Evolutionary conservation across 2,113 vertebrate genomes (phyloP).

Genomic region (Psilopogon haemacephalus): DNA sequence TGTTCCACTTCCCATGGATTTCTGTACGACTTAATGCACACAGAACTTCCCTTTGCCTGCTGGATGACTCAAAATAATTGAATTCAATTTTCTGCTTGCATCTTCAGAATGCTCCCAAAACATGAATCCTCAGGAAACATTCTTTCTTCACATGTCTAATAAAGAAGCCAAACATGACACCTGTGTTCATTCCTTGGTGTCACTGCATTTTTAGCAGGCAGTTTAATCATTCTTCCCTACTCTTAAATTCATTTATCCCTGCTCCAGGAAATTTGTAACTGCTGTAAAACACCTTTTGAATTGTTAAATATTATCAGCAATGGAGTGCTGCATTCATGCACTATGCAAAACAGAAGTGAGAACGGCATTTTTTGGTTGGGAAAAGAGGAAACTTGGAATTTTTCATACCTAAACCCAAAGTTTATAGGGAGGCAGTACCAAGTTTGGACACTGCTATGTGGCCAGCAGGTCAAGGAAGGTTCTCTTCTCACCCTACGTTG

Average conservation of each 20-base stretch:
- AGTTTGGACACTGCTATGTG: too few species aligned
- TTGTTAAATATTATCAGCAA: neutral
- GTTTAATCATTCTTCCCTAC: neutral
- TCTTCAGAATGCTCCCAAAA: neutral
- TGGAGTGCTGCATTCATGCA: neutral
- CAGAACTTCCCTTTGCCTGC: neutral
- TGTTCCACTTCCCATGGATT: neutral
- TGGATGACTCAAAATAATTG: neutral
- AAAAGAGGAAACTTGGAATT: neutral
- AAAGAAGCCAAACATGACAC: neutral
- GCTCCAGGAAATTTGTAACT: neutral
- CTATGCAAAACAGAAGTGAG: neutral
- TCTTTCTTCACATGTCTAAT: neutral
- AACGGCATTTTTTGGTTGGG: neutral
- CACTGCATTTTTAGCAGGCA: neutral
- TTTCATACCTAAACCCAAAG: neutral
- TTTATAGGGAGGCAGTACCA: neutral
- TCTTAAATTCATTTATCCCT: neutral
- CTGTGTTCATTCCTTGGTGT: rapidly evolving
- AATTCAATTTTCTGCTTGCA: neutral
- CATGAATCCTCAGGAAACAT: neutral
- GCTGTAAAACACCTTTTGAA: neutral
- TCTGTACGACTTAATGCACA: neutral
- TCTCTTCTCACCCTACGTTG: too few species aligned
- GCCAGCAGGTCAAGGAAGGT: too few species aligned